A percentile compares a stretch with the other conserved stretches of the same genome.
These are phyloP conservation scores for Ceratina japonica DNA, from an alignment of 1,140 invertebrate genomes.

Conservation along the genomic window DNA sequence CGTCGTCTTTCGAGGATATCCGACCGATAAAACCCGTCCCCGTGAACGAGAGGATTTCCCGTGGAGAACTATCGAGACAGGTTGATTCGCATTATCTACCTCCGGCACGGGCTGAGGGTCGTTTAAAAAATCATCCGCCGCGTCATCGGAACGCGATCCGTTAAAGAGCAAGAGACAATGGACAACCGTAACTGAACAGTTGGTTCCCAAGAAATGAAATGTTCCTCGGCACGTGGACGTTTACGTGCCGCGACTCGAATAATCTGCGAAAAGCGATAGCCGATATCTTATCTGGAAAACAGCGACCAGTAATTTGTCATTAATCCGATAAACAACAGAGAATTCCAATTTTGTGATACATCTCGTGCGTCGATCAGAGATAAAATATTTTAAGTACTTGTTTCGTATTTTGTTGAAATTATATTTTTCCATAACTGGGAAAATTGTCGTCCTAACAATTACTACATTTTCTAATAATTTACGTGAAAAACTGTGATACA, in stretches of 20 bases:
- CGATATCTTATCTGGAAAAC: background rate
- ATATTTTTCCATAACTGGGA: no score
- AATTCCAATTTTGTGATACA: background rate
- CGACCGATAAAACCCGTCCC: conserved; percentile 42
- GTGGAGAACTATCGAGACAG: conserved; percentile 25
- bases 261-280: conserved; percentile 6
- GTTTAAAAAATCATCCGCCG: conserved; percentile 34
- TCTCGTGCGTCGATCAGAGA: no score
- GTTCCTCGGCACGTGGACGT: background rate
- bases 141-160: background rate
- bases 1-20: conserved; percentile 55
- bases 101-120: conserved; percentile 21
- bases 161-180: background rate
- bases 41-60: conserved; percentile 38
- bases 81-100: conserved; percentile 40
- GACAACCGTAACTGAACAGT: background rate
- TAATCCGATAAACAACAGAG: background rate
- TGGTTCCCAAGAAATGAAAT: background rate
- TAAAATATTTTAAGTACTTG: no score
- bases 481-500: background rate
- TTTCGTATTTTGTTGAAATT: no score
- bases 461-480: no score
- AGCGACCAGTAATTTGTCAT: background rate
- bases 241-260: background rate
- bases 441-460: no score